Evolutionary conservation across 2,797 vertebrate genomes (phyloP), one percentile per base, ranked within the genome.

Genomic region (Cyprinella venusta): DNA sequence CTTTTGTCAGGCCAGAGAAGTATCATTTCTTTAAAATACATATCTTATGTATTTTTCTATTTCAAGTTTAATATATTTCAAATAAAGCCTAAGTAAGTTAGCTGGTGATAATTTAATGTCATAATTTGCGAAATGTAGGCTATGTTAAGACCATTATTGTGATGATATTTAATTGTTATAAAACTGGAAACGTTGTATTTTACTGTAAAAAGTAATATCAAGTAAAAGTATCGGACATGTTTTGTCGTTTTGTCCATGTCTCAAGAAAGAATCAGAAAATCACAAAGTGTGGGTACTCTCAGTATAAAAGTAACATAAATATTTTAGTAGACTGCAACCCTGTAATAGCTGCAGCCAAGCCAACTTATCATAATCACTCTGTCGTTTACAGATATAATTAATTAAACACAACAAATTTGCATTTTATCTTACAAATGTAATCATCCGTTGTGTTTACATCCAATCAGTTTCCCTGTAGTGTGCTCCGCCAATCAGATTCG

Each of bases 401-500:
- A 82, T 78, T 78, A 78, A 78, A 42, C n/a, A 54, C 48, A 76
- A 65, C 63, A 68, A 45, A 76, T 76, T 76, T 12, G 48, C 63
- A 36, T 69, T 48, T 79, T 72, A 52, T 52, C 21, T 54, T 52
- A 67, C 76, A 79, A 69, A 83, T 50, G 56, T 79, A 80, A 61
- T 77, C 70, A 80, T 72, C 84, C 84, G 81, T 77, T 84, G 81
- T 70, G 68, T 61, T 61, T 77, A 76, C 80, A 74, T 12, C 15
- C 70, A 52, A 83, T 70, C 65, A 48, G 65, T 75, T 79, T 81
- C 54, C 26, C 81, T 24, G 65, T 80, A 70, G 8, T 76, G 59
- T 24, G 30, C 40, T 74, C 54, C 9, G 75, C 89, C 87, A 89
- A 89, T 89, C 88, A 86, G 13, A 81, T 45, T 50, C 50, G 33